Conservation (phyloP, 1,140 invertebrate genomes). For the Bombyx mori region DNA sequence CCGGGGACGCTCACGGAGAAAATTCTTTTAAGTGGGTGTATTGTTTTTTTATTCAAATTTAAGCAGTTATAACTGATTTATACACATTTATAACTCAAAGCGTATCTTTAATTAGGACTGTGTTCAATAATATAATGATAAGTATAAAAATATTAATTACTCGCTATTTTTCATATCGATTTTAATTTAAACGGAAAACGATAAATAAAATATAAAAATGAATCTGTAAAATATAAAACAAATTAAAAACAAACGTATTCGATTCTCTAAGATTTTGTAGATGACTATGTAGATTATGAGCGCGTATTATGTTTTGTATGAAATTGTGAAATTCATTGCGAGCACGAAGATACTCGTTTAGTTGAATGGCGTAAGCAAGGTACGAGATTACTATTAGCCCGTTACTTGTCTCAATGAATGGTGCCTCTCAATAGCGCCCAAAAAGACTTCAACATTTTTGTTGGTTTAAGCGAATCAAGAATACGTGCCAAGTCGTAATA, state of each 20-base stretch:
- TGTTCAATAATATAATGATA: too few relatives aligned
- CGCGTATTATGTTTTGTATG: neutral
- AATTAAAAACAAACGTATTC: too few relatives aligned
- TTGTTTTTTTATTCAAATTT: slow-evolving; percentile 19
- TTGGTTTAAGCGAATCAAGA: slow-evolving; percentile 14
- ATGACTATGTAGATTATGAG: too few relatives aligned
- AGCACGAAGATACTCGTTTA: slow-evolving; percentile 32
- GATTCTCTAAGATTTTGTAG: too few relatives aligned
- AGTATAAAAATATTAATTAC: too few relatives aligned
- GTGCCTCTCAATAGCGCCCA: slow-evolving; percentile 36
- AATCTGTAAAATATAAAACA: too few relatives aligned
- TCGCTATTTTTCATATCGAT: too few relatives aligned
- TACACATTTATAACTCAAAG: slow-evolving; percentile 3
- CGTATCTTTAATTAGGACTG: slow-evolving; percentile 13
- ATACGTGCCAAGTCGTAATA: slow-evolving; percentile 14
- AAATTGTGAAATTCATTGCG: neutral
- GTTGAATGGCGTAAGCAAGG: slow-evolving; percentile 56
- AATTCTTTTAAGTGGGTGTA: slow-evolving; percentile 18
- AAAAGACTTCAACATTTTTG: slow-evolving; percentile 28
- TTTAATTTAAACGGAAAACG: too few relatives aligned
- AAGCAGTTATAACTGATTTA: slow-evolving; percentile 16
- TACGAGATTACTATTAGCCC: slow-evolving; percentile 60
- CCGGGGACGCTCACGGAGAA: slow-evolving; percentile 23
- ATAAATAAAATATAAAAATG: too few relatives aligned
- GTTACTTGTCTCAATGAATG: slow-evolving; percentile 66